These are phyloP conservation scores for Kryptolebias marmoratus DNA, from an alignment of 2,113 vertebrate genomes.

Conservation along the genomic window DNA sequence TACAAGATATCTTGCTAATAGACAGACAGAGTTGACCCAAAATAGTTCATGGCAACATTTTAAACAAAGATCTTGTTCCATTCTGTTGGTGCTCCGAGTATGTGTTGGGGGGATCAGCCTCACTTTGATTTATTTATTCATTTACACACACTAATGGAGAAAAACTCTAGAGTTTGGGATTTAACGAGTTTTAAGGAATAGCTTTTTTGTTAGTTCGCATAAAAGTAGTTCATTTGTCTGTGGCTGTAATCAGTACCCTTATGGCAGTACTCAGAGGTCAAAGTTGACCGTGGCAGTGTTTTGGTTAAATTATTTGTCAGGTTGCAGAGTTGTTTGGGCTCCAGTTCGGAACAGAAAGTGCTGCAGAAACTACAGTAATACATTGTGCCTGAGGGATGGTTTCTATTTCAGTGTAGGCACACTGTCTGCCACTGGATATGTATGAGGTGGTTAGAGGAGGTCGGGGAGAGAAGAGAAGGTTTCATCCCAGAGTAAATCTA, in stretches of 20 bases:
- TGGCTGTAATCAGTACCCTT: no score
- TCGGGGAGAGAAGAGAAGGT: conserved; percentile 32
- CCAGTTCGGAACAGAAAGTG: conserved; percentile 37
- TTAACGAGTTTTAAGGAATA: no score
- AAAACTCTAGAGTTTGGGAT: no score
- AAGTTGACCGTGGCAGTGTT: conserved; percentile 3
- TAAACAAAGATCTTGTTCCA: no score
- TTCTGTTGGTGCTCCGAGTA: no score
- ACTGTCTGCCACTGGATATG: conserved; percentile 49
- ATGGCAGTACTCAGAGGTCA: neutral
- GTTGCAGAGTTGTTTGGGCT: neutral
- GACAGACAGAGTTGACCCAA: no score
- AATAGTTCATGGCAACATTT: no score
- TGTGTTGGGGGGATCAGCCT: no score
- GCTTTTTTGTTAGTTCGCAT: no score
- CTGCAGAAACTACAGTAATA: conserved; percentile 22
- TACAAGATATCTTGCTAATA: no score
- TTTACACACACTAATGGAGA: no score
- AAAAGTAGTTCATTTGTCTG: neutral
- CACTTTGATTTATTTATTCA: no score
- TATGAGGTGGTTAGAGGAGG: conserved; percentile 55
- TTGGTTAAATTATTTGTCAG: conserved; percentile 23
- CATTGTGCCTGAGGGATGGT: conserved; percentile 37
- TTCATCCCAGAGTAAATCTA: conserved; percentile 35
- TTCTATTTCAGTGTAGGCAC: conserved; percentile 59